Conservation (phyloP, 2,888 invertebrate species). For the Drosophila nr. perissopoda region DNA sequence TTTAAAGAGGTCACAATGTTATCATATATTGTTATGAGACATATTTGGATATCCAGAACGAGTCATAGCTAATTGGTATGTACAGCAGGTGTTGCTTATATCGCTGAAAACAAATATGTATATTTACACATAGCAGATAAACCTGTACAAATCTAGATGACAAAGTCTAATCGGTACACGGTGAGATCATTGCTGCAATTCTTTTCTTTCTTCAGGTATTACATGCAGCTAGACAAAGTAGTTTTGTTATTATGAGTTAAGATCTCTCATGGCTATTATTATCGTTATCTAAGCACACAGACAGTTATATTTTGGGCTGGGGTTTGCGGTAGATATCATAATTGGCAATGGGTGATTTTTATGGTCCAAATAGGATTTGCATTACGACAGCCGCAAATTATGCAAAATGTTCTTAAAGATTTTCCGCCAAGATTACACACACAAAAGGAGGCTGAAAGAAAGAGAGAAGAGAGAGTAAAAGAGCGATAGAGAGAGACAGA, state of each 20-base stretch:
- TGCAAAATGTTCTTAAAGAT: constrained; percentile 75
- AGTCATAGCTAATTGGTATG: background rate
- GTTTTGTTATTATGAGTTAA: constrained; percentile 27
- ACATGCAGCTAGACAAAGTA: constrained; percentile 4
- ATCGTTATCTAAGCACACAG: constrained; percentile 5
- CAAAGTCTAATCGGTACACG: constrained; percentile 6
- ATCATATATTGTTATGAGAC: background rate
- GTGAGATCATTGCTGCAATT: background rate
- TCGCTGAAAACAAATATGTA: background rate
- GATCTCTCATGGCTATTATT: constrained; percentile 25
- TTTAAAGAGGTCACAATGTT: background rate
- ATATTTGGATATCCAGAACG: background rate
- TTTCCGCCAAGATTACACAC: constrained; percentile 67
- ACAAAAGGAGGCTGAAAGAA: background rate
- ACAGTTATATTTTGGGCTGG: constrained; percentile 7
- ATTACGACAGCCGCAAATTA: constrained; percentile 71
- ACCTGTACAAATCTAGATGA: constrained; percentile 6
- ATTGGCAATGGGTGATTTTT: constrained; percentile 34
- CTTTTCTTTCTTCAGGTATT: constrained; percentile 17
- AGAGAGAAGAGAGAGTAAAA: constrained; percentile 2
- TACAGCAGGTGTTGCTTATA: background rate
- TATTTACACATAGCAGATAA: background rate
- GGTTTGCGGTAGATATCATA: constrained; percentile 36
- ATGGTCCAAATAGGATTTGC: constrained; percentile 63
- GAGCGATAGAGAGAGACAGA: constrained; percentile 8